Percentiles rank a stretch among this genome's conserved stretches.
These are phyloP conservation scores for Cygnus atratus DNA, from an alignment of 2,113 vertebrate genomes.

Conservation along the genomic window DNA sequence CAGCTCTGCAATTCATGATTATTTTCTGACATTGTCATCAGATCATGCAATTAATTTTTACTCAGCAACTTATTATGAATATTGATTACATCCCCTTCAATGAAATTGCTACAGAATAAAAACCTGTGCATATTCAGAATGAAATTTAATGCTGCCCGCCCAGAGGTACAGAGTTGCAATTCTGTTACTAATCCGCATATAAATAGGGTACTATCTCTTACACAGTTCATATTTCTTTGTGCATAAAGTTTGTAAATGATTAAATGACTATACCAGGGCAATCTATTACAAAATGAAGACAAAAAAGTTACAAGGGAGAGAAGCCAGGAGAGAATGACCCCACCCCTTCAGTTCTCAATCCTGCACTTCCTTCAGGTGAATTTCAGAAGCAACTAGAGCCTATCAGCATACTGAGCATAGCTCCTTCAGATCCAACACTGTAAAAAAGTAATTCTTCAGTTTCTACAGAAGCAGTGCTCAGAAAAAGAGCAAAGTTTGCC, in stretches of 20 bases:
- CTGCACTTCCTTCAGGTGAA: neutral
- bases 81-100: neutral
- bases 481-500: neutral
- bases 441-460: neutral
- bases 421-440: neutral
- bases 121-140: neutral
- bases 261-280: neutral
- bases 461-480: neutral
- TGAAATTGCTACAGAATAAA: neutral
- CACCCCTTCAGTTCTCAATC: neutral
- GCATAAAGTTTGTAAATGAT: neutral
- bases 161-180: neutral
- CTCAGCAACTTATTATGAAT: neutral
- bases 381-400: neutral
- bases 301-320: neutral
- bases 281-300: neutral
- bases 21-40: neutral
- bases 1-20: neutral
- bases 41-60: neutral
- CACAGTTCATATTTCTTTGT: neutral
- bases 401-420: neutral
- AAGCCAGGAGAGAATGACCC: neutral
- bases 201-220: neutral
- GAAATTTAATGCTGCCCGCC: neutral
- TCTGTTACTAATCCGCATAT: neutral